Percentiles rank a stretch among this genome's conserved stretches.
phyloP scores from a whole-genome alignment of 1,140 invertebrate species.

The Lasioglossum albipes region DNA sequence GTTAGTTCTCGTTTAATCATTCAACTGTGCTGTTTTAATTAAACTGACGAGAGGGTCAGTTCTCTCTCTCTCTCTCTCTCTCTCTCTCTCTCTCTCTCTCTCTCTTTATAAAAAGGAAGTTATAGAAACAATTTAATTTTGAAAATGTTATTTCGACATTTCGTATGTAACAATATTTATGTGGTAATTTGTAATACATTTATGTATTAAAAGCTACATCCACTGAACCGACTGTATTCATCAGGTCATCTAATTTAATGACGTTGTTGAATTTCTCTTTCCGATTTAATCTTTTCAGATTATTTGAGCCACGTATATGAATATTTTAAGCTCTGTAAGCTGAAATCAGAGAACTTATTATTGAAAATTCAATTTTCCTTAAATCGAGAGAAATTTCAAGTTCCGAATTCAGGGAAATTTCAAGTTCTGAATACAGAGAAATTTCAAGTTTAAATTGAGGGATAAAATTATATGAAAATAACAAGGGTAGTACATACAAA shows the following conservation, averaged over 20 bases:
- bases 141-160: not conserved
- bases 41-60: not conserved
- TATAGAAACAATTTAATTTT: not conserved
- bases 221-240: not conserved
- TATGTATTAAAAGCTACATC: conserved; percentile 25
- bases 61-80: too few species aligned
- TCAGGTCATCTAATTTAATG: not conserved
- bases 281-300: too few species aligned
- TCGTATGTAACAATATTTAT: conserved; percentile 4
- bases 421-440: too few species aligned
- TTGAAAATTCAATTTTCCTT: not conserved
- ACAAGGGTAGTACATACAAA: too few species aligned
- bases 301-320: too few species aligned
- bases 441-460: too few species aligned
- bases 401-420: too few species aligned
- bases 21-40: not conserved
- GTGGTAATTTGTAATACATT: conserved; percentile 16
- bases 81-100: too few species aligned
- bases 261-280: not conserved
- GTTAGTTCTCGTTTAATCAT: not conserved
- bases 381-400: too few species aligned
- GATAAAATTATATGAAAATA: too few species aligned
- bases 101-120: not conserved
- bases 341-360: too few species aligned
- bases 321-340: too few species aligned